These are phyloP conservation scores for Ranitomeya variabilis DNA, from an alignment of 2,113 vertebrate species.

Conservation along the genomic window DNA sequence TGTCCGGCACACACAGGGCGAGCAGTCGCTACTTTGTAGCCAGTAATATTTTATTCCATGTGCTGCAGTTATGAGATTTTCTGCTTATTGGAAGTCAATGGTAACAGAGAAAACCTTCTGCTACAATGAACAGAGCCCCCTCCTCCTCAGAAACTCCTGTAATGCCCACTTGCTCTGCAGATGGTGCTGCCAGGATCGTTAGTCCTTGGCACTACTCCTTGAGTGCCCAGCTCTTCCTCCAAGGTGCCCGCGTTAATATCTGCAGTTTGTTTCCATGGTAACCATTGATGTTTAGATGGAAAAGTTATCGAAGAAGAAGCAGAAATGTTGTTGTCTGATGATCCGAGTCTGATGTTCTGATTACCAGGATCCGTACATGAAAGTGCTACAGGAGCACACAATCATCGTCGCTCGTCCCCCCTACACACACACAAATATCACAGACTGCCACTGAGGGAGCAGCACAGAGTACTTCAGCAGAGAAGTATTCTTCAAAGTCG, in stretches of 20 bases:
- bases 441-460: neutral
- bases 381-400: neutral
- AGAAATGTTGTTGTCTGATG: neutral
- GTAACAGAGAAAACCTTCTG: too few species aligned
- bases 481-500: neutral
- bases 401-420: too few species aligned
- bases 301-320: neutral
- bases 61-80: too few species aligned
- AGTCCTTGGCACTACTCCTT: neutral
- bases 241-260: neutral
- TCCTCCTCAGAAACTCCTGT: too few species aligned
- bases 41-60: too few species aligned
- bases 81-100: too few species aligned
- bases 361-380: neutral
- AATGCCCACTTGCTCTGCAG: too few species aligned
- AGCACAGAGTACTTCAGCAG: neutral
- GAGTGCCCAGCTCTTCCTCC: neutral
- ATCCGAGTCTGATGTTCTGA: neutral
- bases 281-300: conserved; percentile 12
- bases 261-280: neutral
- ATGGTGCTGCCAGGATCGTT: too few species aligned
- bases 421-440: too few species aligned
- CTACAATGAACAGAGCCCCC: too few species aligned
- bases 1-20: too few species aligned
- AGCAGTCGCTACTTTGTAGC: too few species aligned